Percentiles rank a stretch among this genome's conserved stretches.
These are phyloP conservation scores for Spea multiplicata DNA, from an alignment of 2,113 vertebrate genomes.

Conservation along the genomic window DNA sequence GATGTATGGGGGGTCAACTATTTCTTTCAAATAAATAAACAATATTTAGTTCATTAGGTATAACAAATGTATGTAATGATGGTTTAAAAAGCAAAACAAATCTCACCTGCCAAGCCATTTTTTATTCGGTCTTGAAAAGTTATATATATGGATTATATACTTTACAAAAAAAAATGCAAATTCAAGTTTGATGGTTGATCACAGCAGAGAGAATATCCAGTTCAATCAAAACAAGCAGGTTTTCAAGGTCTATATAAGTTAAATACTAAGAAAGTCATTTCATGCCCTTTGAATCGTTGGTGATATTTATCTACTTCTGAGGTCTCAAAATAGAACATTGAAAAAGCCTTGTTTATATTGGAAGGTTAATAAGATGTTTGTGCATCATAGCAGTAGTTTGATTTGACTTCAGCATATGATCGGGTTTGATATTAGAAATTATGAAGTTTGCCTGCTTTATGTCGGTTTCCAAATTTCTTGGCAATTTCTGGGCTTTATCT, in stretches of 20 bases:
- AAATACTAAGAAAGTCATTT: constrained; percentile 32
- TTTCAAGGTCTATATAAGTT: constrained; percentile 15
- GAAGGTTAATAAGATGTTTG: constrained; percentile 33
- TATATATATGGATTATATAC: neutral
- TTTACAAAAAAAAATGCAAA: neutral
- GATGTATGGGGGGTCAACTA: constrained; percentile 42
- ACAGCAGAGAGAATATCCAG: neutral
- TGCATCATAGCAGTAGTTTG: constrained; percentile 12
- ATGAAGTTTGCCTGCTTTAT: neutral
- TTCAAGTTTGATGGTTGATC: neutral
- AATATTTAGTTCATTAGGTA: constrained; percentile 14
- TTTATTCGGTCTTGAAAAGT: neutral
- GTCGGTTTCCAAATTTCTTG: neutral
- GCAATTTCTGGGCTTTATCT: neutral
- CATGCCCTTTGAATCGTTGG: constrained; percentile 19
- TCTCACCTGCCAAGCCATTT: neutral
- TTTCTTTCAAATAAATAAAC: constrained; percentile 39
- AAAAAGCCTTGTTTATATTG: constrained; percentile 24
- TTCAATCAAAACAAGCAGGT: neutral
- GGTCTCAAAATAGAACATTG: constrained; percentile 12
- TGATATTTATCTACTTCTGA: constrained; percentile 37
- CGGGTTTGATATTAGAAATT: neutral
- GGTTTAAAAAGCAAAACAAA: neutral
- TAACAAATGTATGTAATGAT: constrained; percentile 6
- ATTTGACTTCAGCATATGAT: constrained; percentile 1